Evolutionary conservation across 2,888 invertebrate species (phyloP).

Genomic region (Megastigmus dorsalis): DNA sequence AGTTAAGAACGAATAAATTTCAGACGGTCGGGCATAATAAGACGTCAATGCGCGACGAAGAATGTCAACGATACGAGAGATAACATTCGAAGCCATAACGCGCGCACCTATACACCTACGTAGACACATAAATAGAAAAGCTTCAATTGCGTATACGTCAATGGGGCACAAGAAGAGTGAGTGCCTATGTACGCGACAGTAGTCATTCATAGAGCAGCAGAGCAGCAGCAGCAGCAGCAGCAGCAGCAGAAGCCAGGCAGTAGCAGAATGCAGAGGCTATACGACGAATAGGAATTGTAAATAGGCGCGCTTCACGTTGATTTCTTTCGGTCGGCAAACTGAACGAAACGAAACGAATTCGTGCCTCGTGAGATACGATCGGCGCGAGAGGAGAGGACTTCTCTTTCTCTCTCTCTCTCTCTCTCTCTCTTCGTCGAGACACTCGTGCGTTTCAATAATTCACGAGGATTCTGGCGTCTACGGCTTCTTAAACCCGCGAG

Average conservation of each 20-base stretch:
- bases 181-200: too few species aligned
- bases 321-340: constrained; percentile 17
- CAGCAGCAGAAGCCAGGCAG: too few species aligned
- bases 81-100: too few species aligned
- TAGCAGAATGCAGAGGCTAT: constrained; percentile 10
- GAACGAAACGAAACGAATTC: constrained; percentile 46
- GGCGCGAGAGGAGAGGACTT: constrained; percentile 24
- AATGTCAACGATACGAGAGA: too few species aligned
- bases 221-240: too few species aligned
- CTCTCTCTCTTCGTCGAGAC: constrained; percentile 20
- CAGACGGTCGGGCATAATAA: too few species aligned
- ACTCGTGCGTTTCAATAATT: constrained; percentile 56
- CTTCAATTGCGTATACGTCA: too few species aligned
- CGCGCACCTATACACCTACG: too few species aligned
- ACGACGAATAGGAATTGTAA: constrained; percentile 47
- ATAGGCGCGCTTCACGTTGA: constrained; percentile 36
- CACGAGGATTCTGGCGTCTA: constrained; percentile 52
- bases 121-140: too few species aligned
- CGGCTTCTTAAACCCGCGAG: constrained; percentile 23
- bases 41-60: too few species aligned
- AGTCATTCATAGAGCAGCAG: constrained; percentile 31
- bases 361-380: constrained; percentile 54
- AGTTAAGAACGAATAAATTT: too few species aligned
- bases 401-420: constrained; percentile 27
- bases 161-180: too few species aligned